Base-by-base conservation (phyloP, 2,888 invertebrate genomes). In the Drosophila kokeensis region DNA sequence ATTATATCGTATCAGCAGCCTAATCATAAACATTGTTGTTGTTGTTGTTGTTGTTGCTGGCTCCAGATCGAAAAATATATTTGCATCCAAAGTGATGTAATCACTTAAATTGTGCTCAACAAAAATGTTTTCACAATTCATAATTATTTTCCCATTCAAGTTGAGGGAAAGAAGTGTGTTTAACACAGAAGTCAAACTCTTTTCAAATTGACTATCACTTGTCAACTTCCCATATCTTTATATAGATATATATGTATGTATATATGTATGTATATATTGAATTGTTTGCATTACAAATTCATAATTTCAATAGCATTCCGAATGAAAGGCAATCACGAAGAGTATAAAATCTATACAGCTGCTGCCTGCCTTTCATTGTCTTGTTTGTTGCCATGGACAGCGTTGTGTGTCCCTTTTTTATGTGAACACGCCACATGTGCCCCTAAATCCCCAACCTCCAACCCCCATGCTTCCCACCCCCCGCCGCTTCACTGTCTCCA, bases 371-470 rank as follows among this genome's bases (percentile, higher is more conserved):
- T 27, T 36, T 24, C 11, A 10, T 36, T 36, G 29, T 53, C 27
- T 36, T 40, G 13, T 40, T 15, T 60, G 66, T 58, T 70, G 54
- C 40, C 68, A 55, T 60, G 68, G 62, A 21, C 58, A 48, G 18
- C 54, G 34, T 27, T 66, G 30, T 29, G 29, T 50, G 49, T 55
- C 53, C 76, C 42, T 62, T 63, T 49, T 62, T 71, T 76, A 52
- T 38, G 18, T 32, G 45, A 40, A 11, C 66, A 48, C 42, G 32
- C 45, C 49, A 55, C 65, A 76, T 65, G 58, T 65, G 58, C 49
- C 13, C 49, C 34, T 7, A 24, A 36, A 10, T 5, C 13, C 13
- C 2, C 38, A n/a, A 13, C 10, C n/a, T 8, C 38, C 4, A 8
- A 8, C 5, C 27, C 1, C 4, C 18, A n/a, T 65, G 58, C 48